These are phyloP conservation scores for Calyptomena viridis DNA, from an alignment of 2,113 vertebrate genomes.

Conservation along the genomic window DNA sequence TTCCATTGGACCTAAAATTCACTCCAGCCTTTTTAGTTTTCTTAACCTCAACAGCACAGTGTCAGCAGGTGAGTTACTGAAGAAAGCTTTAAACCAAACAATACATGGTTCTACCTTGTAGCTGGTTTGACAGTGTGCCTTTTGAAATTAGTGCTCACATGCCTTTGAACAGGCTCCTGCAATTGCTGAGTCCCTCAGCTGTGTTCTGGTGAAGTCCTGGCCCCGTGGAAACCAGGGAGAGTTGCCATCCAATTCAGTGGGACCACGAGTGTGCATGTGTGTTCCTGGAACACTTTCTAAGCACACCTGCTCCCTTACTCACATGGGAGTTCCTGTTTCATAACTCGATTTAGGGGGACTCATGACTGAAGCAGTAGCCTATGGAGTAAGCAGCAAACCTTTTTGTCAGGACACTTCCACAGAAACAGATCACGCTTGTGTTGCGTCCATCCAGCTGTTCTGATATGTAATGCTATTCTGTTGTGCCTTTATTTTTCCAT, in stretches of 20 bases:
- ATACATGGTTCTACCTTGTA: neutral
- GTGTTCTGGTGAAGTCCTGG: neutral
- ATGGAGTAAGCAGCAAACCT: neutral
- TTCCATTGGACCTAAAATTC: neutral
- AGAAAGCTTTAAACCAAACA: neutral
- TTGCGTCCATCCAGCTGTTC: conserved; percentile 42
- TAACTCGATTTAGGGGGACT: neutral
- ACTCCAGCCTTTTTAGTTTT: neutral
- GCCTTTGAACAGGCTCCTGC: neutral
- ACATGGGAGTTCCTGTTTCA: neutral
- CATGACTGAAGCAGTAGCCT: neutral
- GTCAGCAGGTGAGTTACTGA: neutral
- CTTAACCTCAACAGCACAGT: neutral
- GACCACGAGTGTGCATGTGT: neutral
- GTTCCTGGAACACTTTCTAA: neutral
- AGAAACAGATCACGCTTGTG: neutral
- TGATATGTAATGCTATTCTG: conserved; percentile 69
- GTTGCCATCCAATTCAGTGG: neutral
- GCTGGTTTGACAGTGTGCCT: neutral
- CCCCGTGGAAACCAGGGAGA: neutral
- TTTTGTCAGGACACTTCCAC: conserved; percentile 29
- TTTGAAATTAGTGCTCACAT: neutral
- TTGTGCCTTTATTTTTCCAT: conserved; percentile 82
- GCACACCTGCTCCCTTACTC: neutral
- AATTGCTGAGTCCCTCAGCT: neutral